Percentiles rank a stretch among this genome's conserved stretches.
Evolutionary conservation across 1,140 invertebrate genomes (phyloP).

Genomic region (Schlechtendalia chinensis): DNA sequence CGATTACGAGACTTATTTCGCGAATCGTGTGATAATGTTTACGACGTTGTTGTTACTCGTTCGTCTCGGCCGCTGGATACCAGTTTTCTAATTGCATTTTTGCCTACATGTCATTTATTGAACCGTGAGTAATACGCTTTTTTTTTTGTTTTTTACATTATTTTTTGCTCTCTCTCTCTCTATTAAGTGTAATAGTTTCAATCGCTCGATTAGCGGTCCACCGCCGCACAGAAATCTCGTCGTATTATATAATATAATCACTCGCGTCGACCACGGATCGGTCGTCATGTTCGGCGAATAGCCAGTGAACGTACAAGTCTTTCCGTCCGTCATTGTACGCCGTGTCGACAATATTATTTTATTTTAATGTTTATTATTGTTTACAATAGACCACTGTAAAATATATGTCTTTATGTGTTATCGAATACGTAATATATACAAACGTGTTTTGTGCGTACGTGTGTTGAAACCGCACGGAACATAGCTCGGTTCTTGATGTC

Average conservation of each 20-base stretch:
- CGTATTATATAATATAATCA: neutral
- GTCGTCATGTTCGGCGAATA: no score
- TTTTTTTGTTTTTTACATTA: no score
- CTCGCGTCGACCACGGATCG: no score
- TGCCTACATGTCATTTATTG: neutral
- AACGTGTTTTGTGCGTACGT: neutral
- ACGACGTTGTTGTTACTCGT: no score
- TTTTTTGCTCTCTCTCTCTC: neutral
- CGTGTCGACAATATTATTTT: neutral
- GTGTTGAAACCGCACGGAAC: neutral
- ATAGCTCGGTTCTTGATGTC: constrained; percentile 50
- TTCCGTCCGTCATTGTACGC: neutral
- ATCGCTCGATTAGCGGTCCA: constrained; percentile 4
- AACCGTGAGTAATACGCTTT: neutral
- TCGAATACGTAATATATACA: neutral
- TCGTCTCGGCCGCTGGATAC: neutral
- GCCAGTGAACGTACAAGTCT: no score
- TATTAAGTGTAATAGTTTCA: neutral
- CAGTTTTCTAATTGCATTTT: neutral
- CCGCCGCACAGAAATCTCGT: neutral
- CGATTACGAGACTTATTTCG: neutral
- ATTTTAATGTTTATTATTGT: neutral
- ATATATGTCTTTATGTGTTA: no score
- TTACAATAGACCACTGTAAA: no score
- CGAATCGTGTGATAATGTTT: neutral